Percentiles rank a stretch among this genome's conserved stretches.
Evolutionary conservation across 1,140 invertebrate species (phyloP).

Genomic region (Monochamus saltuarius): DNA sequence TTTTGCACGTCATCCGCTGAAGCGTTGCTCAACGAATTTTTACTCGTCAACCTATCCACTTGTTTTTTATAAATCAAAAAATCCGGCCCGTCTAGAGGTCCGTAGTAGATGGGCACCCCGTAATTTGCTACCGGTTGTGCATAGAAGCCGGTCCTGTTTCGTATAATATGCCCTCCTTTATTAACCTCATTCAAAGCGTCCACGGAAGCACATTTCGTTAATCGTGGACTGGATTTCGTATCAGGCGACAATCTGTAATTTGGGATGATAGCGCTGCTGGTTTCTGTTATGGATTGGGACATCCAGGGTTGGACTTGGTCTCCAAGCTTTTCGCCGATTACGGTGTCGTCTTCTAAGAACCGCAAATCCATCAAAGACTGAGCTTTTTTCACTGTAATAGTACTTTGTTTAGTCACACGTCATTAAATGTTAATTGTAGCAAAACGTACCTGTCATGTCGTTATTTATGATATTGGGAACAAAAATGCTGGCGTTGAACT

Average conservation of each 20-base stretch:
- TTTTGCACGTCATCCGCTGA: constrained; percentile 50
- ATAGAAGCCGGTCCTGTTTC: constrained; percentile 47
- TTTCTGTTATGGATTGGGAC: constrained; percentile 32
- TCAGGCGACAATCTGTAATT: constrained; percentile 20
- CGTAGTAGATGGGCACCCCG: constrained; percentile 51
- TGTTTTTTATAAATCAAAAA: constrained; percentile 51
- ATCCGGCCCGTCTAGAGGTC: constrained; percentile 49
- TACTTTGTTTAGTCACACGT: background rate
- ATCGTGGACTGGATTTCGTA: constrained; percentile 19
- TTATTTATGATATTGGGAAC: constrained; percentile 49
- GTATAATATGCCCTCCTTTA: constrained; percentile 43
- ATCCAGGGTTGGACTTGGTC: constrained; percentile 37
- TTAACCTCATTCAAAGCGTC: constrained; percentile 41
- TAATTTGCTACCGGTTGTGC: constrained; percentile 48
- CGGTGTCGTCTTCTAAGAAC: constrained; percentile 43
- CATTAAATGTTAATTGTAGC: background rate
- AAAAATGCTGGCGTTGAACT: constrained; percentile 62
- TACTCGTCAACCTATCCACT: constrained; percentile 47
- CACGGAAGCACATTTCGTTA: constrained; percentile 45
- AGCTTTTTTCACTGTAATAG: constrained; percentile 51
- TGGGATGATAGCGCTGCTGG: constrained; percentile 30
- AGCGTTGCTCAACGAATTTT: constrained; percentile 49
- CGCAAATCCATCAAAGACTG: constrained; percentile 61
- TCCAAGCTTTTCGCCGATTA: constrained; percentile 18
- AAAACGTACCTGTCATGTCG: constrained; percentile 52